Conservation (phyloP, 2,797 vertebrate genomes). For the Lacerta bilineata region DNA sequence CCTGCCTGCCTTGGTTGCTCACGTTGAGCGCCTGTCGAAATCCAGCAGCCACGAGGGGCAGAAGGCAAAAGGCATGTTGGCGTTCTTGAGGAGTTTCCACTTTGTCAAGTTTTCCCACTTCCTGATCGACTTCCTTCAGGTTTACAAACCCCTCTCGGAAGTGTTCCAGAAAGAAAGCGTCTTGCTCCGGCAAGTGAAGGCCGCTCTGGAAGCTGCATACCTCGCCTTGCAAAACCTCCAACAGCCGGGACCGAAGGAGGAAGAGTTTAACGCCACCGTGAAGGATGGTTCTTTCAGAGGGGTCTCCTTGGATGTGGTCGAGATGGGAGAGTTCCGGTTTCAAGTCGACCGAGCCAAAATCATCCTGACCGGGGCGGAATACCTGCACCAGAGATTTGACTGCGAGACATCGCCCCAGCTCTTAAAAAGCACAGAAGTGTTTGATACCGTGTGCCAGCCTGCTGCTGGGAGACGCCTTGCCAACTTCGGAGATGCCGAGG, state of each 20-base stretch:
- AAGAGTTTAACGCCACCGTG: constrained; percentile 52
- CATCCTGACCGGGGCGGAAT: constrained; percentile 15
- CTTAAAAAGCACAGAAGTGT: constrained; percentile 64
- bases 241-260: constrained; percentile 57
- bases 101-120: constrained; percentile 68
- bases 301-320: constrained; percentile 41
- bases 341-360: constrained; percentile 43
- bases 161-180: constrained; percentile 50
- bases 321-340: constrained; percentile 56
- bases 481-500: constrained; percentile 43
- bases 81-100: constrained; percentile 49
- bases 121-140: constrained; percentile 62
- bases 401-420: background rate
- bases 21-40: constrained; percentile 47
- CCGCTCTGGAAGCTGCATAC: constrained; percentile 11
- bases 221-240: constrained; percentile 42
- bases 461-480: constrained; percentile 30
- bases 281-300: constrained; percentile 33
- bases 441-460: constrained; percentile 60
- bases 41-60: constrained; percentile 53
- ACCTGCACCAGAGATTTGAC: constrained; percentile 58
- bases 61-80: constrained; percentile 58
- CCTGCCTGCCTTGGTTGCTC: constrained; percentile 54
- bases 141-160: constrained; percentile 50
- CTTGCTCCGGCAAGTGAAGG: constrained; percentile 45